Evolutionary conservation across 1,140 invertebrate species (phyloP), one percentile per base, ranked within the genome.

Genomic region (Probaryconus sp.): DNA sequence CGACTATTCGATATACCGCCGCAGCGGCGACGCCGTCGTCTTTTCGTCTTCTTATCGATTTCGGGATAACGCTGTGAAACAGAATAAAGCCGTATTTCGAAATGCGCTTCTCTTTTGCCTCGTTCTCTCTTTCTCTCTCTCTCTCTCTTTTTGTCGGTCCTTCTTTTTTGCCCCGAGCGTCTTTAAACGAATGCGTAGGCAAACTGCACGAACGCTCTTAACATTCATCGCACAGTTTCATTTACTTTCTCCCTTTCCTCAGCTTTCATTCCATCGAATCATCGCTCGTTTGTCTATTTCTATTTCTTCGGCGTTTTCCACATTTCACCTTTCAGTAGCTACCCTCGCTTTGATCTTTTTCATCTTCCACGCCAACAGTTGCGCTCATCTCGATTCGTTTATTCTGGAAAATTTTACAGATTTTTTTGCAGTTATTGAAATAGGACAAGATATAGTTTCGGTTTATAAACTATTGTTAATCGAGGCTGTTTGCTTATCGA

Each of bases 141-240:
- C n/a, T n/a, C n/a, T n/a, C n/a, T n/a, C n/a, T n/a, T n/a, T n/a
- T n/a, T n/a, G n/a, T n/a, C n/a, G n/a, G n/a, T n/a, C n/a, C 5
- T 16, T 51, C 14, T 9, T 24, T 47, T 24, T 11, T 4, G 28
- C 10, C 42, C 10, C 6, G 53, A 33, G 13, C 42, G 18, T 5
- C 14, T 56, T 63, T 56, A 37, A 63, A 61, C 35, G 40, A 63
- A 50, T 38, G 18, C 31, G 24, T 40, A 63, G 31, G 43, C 58
- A 71, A 71, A 71, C 43, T 64, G 18, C 42, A 31, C 33, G 24
- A 56, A 71, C 37, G 64, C 43, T 31, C 24, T 64, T 64, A 58
- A 71, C 58, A 70, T 61, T 69, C 67, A 69, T 60, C 38, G 53
- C 47, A 26, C 38, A 55, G 47, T 61, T 70, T 70, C 67, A 61